Conservation (phyloP, 2,888 invertebrate genomes). For the Drosophila affinis region DNA sequence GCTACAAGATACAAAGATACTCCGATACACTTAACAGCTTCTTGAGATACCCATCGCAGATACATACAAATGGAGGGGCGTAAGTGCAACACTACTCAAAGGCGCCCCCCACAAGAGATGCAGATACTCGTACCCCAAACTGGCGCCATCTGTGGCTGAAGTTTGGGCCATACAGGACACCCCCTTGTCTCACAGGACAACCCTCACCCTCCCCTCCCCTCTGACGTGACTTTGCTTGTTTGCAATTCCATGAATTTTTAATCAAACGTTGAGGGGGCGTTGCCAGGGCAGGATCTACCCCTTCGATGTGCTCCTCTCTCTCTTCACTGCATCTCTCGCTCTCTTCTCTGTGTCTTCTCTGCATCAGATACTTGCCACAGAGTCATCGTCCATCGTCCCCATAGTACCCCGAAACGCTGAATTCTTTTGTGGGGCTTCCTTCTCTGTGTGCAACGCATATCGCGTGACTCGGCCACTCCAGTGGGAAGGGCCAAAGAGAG, state of each 20-base stretch:
- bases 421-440: slow-evolving; percentile 36
- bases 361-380: slow-evolving; percentile 1
- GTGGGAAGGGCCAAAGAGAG: slow-evolving; percentile 20
- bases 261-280: slow-evolving; percentile 57
- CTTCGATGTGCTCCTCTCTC: neutral
- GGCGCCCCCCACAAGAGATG: neutral
- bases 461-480: slow-evolving; percentile 40
- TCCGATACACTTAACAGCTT: slow-evolving; percentile 14
- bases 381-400: slow-evolving; percentile 28
- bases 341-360: neutral
- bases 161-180: neutral
- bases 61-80: slow-evolving; percentile 13
- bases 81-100: neutral
- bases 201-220: too few species aligned
- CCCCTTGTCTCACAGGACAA: too few species aligned
- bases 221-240: neutral
- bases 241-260: slow-evolving; percentile 47
- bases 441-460: slow-evolving; percentile 18
- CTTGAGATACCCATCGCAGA: slow-evolving; percentile 21
- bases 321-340: neutral
- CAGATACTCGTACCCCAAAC: too few species aligned
- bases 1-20: slow-evolving; percentile 15
- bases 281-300: slow-evolving; percentile 38
- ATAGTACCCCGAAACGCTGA: slow-evolving; percentile 7
- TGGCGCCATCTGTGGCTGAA: slow-evolving; percentile 57